Evolutionary conservation across 1,140 invertebrate genomes (phyloP), one percentile per base, ranked within the genome.

Genomic region (Drosophila murphyi): DNA sequence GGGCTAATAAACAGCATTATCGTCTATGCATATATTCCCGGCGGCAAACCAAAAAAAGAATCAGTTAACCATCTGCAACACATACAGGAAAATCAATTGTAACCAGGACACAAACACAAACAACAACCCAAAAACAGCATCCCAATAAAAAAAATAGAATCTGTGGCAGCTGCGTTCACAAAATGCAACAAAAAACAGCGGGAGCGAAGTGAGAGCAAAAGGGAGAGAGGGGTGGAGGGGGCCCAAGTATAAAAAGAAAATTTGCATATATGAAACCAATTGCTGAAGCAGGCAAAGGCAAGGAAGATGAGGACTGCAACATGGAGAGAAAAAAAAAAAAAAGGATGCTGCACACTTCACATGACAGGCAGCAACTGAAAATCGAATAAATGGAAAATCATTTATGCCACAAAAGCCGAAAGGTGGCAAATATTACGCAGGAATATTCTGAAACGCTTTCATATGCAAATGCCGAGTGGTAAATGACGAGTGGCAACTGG

Each of bases 211-310:
- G 39, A 43, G 20, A 5, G 6, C 8, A 10, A 48, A 7, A 57
- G 28, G 1, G n/a, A 39, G 67, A 37, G 29, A 20, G 20, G 6
- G 4, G n/a, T n/a, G 43, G 20, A 59, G 20, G 48, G 50, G 20
- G 34, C 63, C 35, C 51, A 60, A 55, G 45, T 59, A 63, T 35
- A 41, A 34, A 63, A 41, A 32, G 8, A 67, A 72, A 89, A 88
- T 89, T 89, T 76, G 85, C 85, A 88, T 88, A 78, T 63, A 85
- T 89, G 78, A 80, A 78, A 74, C 77, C 83, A 87, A 88, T 88
- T 82, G 79, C 37, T 48, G 32, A 41, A 35, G 47, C 52, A 28
- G 29, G 32, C 20, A 12, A 5, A 12, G 48, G 31, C 43, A 29
- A 43, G 3, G 5, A 48, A 48, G 5, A 20, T 20, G 20, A 48